These are phyloP conservation scores for Cetoscarus ocellatus DNA, from an alignment of 2,797 vertebrate species.

Conservation along the genomic window DNA sequence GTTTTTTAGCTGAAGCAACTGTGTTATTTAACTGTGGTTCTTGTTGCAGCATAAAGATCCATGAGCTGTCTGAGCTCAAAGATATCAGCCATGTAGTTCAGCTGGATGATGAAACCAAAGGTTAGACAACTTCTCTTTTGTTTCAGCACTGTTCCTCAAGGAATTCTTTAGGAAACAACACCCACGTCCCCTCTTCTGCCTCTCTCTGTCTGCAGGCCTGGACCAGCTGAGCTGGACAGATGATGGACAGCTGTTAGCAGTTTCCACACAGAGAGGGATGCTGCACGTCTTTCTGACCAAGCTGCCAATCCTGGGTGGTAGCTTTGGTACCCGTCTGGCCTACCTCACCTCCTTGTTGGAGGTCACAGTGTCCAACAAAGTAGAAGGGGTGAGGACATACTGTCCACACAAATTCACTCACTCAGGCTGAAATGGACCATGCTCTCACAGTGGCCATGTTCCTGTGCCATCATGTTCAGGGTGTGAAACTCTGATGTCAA, in stretches of 20 bases:
- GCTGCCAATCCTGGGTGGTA: constrained; percentile 93
- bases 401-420: too few relatives aligned
- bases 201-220: constrained; percentile 84
- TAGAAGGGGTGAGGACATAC: constrained; percentile 89
- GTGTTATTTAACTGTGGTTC: not conserved
- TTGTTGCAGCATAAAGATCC: constrained; percentile 92
- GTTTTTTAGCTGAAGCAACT: not conserved
- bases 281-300: constrained; percentile 96
- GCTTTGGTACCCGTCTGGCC: constrained; percentile 91
- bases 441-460: too few relatives aligned
- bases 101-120: constrained; percentile 98
- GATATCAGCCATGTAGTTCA: constrained; percentile 94
- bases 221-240: constrained; percentile 96
- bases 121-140: constrained; percentile 71
- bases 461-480: too few relatives aligned
- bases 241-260: constrained; percentile 94
- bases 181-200: not conserved
- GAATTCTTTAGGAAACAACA: not conserved
- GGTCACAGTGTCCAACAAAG: constrained; percentile 92
- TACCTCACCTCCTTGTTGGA: constrained; percentile 97
- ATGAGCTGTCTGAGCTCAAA: constrained; percentile 94
- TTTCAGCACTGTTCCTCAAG: not conserved
- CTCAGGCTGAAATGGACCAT: too few relatives aligned
- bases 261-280: constrained; percentile 91
- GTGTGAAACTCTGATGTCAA: too few relatives aligned